A percentile compares a stretch with the other conserved stretches of the same genome.
Conservation (phyloP, 2,888 invertebrate species). For the Scaptomyza caliginosa region DNA sequence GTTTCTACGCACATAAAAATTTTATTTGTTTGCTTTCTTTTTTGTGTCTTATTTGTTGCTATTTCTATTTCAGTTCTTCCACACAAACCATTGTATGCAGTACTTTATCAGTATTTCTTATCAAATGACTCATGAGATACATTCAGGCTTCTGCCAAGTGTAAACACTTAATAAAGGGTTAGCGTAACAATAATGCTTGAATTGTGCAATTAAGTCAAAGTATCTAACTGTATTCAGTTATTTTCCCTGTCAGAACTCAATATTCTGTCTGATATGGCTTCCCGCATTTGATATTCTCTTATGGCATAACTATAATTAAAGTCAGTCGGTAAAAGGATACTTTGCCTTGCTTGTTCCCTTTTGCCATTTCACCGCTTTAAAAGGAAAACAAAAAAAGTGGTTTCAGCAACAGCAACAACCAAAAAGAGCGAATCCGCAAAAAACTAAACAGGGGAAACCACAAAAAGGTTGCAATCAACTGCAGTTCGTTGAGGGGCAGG, state of each 20-base stretch:
- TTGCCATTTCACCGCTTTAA: conserved; percentile 16
- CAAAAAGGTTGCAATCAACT: conserved; percentile 69
- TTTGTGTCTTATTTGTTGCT: conserved; percentile 32
- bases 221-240: neutral
- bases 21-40: conserved; percentile 9
- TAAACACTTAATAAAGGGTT: conserved; percentile 30
- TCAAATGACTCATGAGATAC: conserved; percentile 67
- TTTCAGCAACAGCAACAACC: conserved; percentile 24
- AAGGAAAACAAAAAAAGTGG: conserved; percentile 41
- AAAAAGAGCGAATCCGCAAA: conserved; percentile 68
- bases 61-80: conserved; percentile 29
- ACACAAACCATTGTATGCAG: conserved; percentile 1
- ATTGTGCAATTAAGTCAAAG: conserved; percentile 61
- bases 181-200: conserved; percentile 28
- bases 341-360: conserved; percentile 33
- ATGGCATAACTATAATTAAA: conserved; percentile 36
- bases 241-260: too few relatives aligned
- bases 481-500: conserved; percentile 41
- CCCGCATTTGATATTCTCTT: conserved; percentile 24
- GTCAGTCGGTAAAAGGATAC: conserved; percentile 61
- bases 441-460: conserved; percentile 66
- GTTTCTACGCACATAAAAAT: conserved; percentile 33
- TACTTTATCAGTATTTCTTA: conserved; percentile 61
- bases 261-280: conserved; percentile 55
- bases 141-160: conserved; percentile 12